Evolutionary conservation across 2,888 invertebrate species (phyloP).

Genomic region (Ochropleura plecta): DNA sequence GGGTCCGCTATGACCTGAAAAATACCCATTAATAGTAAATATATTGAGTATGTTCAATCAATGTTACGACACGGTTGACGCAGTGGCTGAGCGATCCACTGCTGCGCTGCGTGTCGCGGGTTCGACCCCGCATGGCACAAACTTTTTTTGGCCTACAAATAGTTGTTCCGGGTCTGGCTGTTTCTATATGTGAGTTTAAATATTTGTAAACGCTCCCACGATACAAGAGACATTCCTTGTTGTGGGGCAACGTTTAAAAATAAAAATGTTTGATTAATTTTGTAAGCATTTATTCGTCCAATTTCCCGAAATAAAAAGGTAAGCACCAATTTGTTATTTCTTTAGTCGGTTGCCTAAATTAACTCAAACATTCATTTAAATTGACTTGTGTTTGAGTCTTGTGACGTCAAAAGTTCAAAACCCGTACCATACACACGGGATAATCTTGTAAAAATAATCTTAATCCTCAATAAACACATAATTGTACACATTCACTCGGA

Average conservation of each 20-base stretch:
- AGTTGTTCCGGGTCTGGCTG: no score
- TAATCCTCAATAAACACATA: constrained; percentile 38
- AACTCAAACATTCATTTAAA: constrained; percentile 7
- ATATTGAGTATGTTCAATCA: neutral
- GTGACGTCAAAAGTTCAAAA: constrained; percentile 37
- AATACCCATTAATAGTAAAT: neutral
- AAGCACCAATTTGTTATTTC: neutral
- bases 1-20: constrained; percentile 14
- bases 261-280: neutral
- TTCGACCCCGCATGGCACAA: no score
- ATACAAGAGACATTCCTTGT: no score
- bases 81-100: no score
- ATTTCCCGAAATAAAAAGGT: neutral
- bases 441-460: constrained; percentile 33
- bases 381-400: neutral
- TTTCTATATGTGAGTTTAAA: no score
- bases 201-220: no score
- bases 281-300: neutral
- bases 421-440: constrained; percentile 5
- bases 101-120: no score
- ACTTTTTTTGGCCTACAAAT: no score
- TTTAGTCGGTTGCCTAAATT: neutral
- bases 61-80: no score
- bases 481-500: constrained; percentile 39
- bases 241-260: no score